Evolutionary conservation across 2,113 vertebrate genomes (phyloP).

Genomic region (Equus quagga): DNA sequence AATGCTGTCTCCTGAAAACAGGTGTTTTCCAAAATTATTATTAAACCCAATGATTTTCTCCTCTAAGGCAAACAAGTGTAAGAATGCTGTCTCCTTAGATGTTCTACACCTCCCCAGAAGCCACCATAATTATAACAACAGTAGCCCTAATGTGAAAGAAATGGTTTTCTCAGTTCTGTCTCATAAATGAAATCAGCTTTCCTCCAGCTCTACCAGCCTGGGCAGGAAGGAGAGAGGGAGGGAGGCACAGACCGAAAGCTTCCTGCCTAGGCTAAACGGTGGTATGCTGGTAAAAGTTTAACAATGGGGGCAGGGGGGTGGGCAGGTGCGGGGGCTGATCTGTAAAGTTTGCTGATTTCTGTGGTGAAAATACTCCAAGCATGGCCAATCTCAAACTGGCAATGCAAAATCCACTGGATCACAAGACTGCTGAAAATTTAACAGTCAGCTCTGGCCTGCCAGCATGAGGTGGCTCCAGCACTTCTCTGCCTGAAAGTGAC

Average conservation of each 20-base stretch:
- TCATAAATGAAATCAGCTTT: neutral
- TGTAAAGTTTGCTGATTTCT: neutral
- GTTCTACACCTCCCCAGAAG: neutral
- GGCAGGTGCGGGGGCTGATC: neutral
- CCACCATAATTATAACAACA: no score
- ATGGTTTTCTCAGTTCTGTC: neutral
- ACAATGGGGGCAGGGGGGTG: no score
- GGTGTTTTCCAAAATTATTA: neutral
- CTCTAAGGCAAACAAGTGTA: neutral
- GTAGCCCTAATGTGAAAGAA: neutral
- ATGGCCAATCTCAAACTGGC: neutral
- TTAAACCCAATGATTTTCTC: neutral
- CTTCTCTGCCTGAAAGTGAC: neutral
- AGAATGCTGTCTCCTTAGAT: neutral
- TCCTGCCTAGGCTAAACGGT: neutral
- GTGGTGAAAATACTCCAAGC: neutral
- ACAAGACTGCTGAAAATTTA: neutral
- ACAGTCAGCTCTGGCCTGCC: neutral
- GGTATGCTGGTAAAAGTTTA: neutral
- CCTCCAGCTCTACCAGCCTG: neutral
- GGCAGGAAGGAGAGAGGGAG: neutral
- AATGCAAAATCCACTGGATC: neutral
- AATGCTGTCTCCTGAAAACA: neutral
- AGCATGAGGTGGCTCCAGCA: no score
- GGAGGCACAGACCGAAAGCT: neutral